Evolutionary conservation across 2,797 vertebrate species (phyloP).

Genomic region (Gymnothorax javanicus): DNA sequence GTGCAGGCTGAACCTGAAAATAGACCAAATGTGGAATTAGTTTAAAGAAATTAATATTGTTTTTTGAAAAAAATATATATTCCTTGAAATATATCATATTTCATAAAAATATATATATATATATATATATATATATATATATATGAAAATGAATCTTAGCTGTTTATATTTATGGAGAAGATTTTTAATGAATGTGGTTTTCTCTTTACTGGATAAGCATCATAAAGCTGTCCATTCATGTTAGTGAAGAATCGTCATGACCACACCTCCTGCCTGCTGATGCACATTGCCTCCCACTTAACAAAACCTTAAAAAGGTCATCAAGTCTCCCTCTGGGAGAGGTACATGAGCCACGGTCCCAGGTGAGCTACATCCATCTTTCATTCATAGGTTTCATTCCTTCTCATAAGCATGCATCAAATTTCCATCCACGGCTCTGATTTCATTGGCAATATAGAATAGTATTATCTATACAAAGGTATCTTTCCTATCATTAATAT

Average conservation of each 20-base stretch:
- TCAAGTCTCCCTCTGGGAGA: slow-evolving; percentile 24
- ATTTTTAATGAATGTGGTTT: slow-evolving; percentile 16
- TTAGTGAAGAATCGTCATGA: slow-evolving; percentile 28
- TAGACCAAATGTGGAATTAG: background rate
- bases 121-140: no score
- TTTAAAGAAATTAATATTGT: background rate
- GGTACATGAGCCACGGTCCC: slow-evolving; percentile 21
- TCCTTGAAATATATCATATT: no score
- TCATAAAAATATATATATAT: no score
- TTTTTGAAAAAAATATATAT: background rate
- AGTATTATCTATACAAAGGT: background rate
- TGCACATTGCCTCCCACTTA: slow-evolving; percentile 37
- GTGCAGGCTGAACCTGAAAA: background rate
- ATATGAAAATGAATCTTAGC: background rate
- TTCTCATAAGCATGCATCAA: background rate
- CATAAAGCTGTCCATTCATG: background rate
- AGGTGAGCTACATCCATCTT: slow-evolving; percentile 44
- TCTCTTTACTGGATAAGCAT: slow-evolving; percentile 12
- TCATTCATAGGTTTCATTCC: slow-evolving; percentile 10
- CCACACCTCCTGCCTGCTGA: slow-evolving; percentile 46
- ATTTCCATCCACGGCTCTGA: background rate
- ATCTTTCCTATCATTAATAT: background rate
- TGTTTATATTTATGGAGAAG: background rate
- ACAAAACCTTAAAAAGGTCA: slow-evolving; percentile 49
- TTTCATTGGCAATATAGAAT: background rate